Base-by-base conservation (phyloP, 2,797 vertebrate species). In the Thalassophryne amazonica region DNA sequence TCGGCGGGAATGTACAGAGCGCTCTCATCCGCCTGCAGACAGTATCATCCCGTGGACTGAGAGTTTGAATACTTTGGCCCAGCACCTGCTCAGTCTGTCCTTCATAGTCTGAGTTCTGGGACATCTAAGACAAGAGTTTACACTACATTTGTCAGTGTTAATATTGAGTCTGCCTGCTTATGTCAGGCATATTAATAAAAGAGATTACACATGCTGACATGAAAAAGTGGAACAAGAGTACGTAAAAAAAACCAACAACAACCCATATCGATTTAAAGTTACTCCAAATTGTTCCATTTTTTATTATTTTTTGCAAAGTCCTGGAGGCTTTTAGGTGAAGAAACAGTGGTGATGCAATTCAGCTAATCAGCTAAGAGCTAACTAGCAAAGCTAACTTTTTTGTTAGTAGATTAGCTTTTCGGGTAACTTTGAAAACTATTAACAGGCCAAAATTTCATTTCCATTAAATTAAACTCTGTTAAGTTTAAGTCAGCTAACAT, bases 41-140 rank as follows among this genome's bases (percentile, higher is more conserved):
- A 35, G 24, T 29, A 31, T 23, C n/a, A 4, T 19, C 21, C 25
- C 38, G 32, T 1, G 22, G 39, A 45, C 12, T 9, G 19, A 46
- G 35, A 45, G 6, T 37, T 33, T 60, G 46, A 49, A 39, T 27
- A 43, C n/a, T 48, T 30, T 19, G n/a, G 37, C 46, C 46, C 25
- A 1, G 34, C 14, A 34, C 35, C 64, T 55, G 40, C 17, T 41
- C 39, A 10, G 40, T 60, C 58, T 46, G 66, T 38, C 66, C 70
- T 80, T 52, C 69, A 73, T 82, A 76, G 39, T 37, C 31, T 11
- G 22, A 13, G 48, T 73, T 73, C 46, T 28, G 43, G 61, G 67
- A 31, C 46, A 62, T 47, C 35, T 15, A 27, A 30, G 48, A 39
- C 38, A 60, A 30, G 35, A 32, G 31, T 34, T 23, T 11, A 27